These are phyloP conservation scores for Drosophila kanapiae DNA, from an alignment of 1,140 invertebrate genomes.

Conservation along the genomic window DNA sequence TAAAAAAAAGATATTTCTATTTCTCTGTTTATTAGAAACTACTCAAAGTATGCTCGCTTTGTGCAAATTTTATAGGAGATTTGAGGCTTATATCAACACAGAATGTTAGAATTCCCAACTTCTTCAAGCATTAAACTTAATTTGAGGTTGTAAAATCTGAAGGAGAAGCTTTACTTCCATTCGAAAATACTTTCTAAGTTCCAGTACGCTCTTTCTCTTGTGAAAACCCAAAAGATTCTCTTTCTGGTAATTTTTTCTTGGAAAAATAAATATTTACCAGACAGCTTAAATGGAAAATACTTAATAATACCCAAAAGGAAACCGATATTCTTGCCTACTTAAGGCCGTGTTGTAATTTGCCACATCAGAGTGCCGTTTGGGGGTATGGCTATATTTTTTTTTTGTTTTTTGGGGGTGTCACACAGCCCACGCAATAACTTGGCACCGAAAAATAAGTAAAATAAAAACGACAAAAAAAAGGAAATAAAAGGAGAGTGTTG, in stretches of 20 bases:
- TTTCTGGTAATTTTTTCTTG: neutral
- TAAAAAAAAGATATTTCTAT: neutral
- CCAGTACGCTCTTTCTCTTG: no score
- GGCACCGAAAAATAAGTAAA: constrained; percentile 10
- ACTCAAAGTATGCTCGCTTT: no score
- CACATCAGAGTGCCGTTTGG: constrained; percentile 13
- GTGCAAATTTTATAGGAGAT: no score
- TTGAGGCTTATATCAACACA: neutral
- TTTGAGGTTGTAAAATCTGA: no score
- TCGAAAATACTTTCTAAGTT: no score
- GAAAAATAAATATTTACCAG: neutral
- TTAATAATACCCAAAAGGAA: neutral
- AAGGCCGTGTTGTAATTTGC: constrained; percentile 29
- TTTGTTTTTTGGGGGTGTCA: constrained; percentile 8
- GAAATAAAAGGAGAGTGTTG: constrained; percentile 31
- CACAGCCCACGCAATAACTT: constrained; percentile 25
- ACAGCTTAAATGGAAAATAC: constrained; percentile 33
- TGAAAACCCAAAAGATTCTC: no score
- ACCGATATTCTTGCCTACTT: neutral
- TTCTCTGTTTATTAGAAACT: no score
- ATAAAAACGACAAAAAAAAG: constrained; percentile 17
- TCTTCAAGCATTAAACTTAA: neutral
- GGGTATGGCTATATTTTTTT: constrained; percentile 1
- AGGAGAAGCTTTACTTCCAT: no score
- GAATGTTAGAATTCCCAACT: neutral